These are phyloP conservation scores for Pseudobourletiella spinata DNA, from an alignment of 1,140 invertebrate species.

Conservation along the genomic window DNA sequence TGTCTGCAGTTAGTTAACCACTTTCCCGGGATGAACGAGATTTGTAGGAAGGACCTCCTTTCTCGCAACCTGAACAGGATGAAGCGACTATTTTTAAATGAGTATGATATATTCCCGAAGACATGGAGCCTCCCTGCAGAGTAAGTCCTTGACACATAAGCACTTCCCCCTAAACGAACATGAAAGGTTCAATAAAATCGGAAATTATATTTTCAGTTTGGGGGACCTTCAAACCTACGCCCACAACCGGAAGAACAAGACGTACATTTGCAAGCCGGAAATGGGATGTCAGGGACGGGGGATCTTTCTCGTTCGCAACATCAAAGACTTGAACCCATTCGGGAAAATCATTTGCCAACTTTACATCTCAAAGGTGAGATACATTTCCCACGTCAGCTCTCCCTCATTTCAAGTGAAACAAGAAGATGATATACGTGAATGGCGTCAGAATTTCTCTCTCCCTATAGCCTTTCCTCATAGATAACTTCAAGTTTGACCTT, in stretches of 20 bases:
- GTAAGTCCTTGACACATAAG: slow-evolving; percentile 47
- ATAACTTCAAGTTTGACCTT: slow-evolving; percentile 96
- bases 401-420: too few relatives aligned
- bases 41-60: slow-evolving; percentile 76
- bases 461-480: slow-evolving; percentile 69
- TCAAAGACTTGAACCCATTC: slow-evolving; percentile 66
- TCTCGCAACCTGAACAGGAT: slow-evolving; percentile 77
- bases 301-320: slow-evolving; percentile 71
- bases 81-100: slow-evolving; percentile 72
- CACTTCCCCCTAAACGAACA: too few relatives aligned
- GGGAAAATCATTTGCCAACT: slow-evolving; percentile 79
- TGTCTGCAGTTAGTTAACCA: slow-evolving; percentile 83
- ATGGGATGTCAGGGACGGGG: slow-evolving; percentile 76
- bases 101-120: slow-evolving; percentile 85
- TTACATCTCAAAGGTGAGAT: slow-evolving; percentile 53
- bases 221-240: slow-evolving; percentile 36
- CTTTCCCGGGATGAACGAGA: slow-evolving; percentile 83
- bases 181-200: too few relatives aligned
- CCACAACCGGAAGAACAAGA: slow-evolving; percentile 58
- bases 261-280: slow-evolving; percentile 81
- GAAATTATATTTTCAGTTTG: slow-evolving; percentile 2
- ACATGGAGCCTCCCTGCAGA: slow-evolving; percentile 88
- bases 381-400: too few relatives aligned
- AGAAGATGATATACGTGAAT: too few relatives aligned
- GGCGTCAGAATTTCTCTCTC: not conserved